These are phyloP conservation scores for Elmis aenea DNA, from an alignment of 2,888 invertebrate species.

Conservation along the genomic window DNA sequence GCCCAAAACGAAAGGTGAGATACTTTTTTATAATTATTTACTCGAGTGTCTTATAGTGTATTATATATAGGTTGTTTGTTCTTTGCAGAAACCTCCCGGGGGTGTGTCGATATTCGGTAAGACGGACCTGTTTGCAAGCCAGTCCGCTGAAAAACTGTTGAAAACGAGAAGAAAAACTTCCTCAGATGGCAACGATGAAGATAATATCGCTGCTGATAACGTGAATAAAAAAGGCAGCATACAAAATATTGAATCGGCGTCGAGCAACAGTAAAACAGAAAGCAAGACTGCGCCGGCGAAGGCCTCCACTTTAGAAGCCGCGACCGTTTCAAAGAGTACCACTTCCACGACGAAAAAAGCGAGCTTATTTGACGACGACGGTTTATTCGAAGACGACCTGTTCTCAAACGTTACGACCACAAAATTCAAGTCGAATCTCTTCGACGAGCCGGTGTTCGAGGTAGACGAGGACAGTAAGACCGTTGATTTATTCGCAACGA, in stretches of 20 bases:
- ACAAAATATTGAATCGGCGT: slow-evolving; percentile 2
- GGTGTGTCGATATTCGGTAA: slow-evolving; percentile 56
- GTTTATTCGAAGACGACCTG: slow-evolving; percentile 40
- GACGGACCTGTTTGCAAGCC: slow-evolving; percentile 26
- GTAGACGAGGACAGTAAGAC: too few species aligned
- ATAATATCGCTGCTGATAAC: slow-evolving; percentile 7
- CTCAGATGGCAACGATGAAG: slow-evolving; percentile 19
- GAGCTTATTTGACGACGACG: slow-evolving; percentile 35
- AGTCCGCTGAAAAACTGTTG: slow-evolving; percentile 22
- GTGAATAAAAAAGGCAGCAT: slow-evolving; percentile 2
- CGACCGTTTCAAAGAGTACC: slow-evolving; percentile 5
- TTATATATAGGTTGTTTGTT: slow-evolving; percentile 6
- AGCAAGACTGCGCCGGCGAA: background rate
- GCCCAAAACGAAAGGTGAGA: too few species aligned
- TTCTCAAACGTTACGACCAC: slow-evolving; percentile 33
- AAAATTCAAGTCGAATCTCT: slow-evolving; percentile 30
- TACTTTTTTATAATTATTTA: slow-evolving; percentile 2
- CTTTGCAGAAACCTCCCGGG: slow-evolving; percentile 56
- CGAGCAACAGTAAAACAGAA: slow-evolving; percentile 1
- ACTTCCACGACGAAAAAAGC: slow-evolving; percentile 20
- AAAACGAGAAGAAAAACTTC: slow-evolving; percentile 19
- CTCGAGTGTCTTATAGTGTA: too few species aligned
- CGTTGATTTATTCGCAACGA: too few species aligned
- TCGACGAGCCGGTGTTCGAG: too few species aligned
- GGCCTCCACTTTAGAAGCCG: slow-evolving; percentile 11